Evolutionary conservation across 2,888 invertebrate species (phyloP).

Genomic region (Andrena bicolor): DNA sequence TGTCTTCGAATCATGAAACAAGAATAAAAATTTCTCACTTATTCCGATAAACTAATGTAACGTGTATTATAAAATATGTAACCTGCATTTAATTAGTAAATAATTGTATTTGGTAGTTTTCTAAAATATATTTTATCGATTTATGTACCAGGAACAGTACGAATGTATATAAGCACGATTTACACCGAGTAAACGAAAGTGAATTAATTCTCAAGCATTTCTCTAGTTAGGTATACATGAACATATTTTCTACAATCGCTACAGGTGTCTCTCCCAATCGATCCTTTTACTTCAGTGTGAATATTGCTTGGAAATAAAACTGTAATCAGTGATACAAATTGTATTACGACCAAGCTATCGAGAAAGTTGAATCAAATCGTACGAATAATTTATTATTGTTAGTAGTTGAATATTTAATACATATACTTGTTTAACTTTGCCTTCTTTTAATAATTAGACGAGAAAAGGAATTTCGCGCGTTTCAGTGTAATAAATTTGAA

Average conservation of each 20-base stretch:
- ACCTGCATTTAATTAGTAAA: conserved; percentile 54
- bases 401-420: neutral
- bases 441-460: neutral
- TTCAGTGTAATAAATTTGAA: conserved; percentile 2
- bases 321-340: conserved; percentile 4
- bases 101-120: conserved; percentile 52
- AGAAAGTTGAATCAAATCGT: conserved; percentile 3
- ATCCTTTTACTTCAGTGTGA: conserved; percentile 16
- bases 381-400: neutral
- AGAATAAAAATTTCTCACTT: conserved; percentile 38
- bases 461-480: neutral
- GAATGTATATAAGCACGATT: conserved; percentile 28
- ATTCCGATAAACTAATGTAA: conserved; percentile 50
- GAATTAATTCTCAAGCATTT: conserved; percentile 1
- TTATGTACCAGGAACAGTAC: neutral
- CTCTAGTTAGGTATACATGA: neutral
- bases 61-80: conserved; percentile 44
- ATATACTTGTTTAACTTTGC: neutral
- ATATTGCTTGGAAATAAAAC: conserved; percentile 27
- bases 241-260: conserved; percentile 1
- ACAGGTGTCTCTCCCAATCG: neutral
- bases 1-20: conserved; percentile 49
- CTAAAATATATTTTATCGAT: conserved; percentile 49
- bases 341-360: conserved; percentile 21
- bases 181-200: conserved; percentile 29